Evolutionary conservation across 2,113 vertebrate genomes (phyloP).

Genomic region (Ophthalmolycus amberensis): DNA sequence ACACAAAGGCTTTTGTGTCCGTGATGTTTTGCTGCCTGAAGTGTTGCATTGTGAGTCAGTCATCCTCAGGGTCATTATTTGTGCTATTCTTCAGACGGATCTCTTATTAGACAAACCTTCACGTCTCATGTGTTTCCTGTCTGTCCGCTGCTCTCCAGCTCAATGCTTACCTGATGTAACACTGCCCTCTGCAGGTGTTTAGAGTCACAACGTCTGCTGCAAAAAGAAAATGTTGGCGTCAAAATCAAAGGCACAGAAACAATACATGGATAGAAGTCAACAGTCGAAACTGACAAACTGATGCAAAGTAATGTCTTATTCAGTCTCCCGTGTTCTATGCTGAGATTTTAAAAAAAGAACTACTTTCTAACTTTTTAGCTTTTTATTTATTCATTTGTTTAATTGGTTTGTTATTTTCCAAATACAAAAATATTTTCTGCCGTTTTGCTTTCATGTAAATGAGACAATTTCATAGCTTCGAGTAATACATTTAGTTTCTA

Average conservation of each 20-base stretch:
- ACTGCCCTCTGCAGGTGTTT: conserved; percentile 72
- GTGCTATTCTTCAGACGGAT: conserved; percentile 38
- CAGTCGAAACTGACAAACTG: neutral
- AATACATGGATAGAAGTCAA: neutral
- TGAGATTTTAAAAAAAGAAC: neutral
- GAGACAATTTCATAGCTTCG: neutral
- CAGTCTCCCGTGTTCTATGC: neutral
- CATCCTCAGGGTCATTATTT: conserved; percentile 49
- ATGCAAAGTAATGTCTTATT: neutral
- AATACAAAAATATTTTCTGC: neutral
- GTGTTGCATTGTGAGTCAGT: conserved; percentile 12
- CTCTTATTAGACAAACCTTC: conserved; percentile 35
- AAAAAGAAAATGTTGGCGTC: neutral
- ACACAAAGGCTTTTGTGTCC: conserved; percentile 6
- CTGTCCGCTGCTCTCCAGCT: neutral
- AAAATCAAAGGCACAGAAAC: neutral
- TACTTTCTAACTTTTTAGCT: neutral
- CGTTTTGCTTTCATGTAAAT: conserved; percentile 1
- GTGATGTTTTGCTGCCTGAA: conserved; percentile 1
- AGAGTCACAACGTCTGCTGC: neutral
- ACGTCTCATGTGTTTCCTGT: conserved; percentile 18
- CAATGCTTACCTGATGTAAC: conserved; percentile 32
- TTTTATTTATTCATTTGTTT: neutral
- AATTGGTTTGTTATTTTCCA: neutral
- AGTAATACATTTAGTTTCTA: neutral